Conservation (phyloP, 2,113 vertebrate species). For the Pelusios castaneus region DNA sequence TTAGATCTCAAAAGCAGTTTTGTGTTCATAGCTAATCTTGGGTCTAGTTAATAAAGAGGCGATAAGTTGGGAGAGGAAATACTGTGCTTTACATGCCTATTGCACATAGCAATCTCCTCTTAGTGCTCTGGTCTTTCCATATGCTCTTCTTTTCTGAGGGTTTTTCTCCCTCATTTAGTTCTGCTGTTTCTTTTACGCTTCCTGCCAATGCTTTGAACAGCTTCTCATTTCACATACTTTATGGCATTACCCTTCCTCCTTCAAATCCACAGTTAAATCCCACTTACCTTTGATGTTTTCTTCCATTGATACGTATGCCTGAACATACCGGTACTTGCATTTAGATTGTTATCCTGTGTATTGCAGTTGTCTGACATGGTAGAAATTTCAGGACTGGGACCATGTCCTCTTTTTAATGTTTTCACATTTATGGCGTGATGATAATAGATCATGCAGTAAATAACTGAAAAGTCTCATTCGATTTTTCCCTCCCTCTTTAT, state of each 20-base stretch:
- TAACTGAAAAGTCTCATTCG: slow-evolving; percentile 47
- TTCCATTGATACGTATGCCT: background rate
- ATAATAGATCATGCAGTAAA: slow-evolving; percentile 16
- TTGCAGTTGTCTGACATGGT: background rate
- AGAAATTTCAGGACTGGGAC: background rate
- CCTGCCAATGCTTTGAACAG: background rate
- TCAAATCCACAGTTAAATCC: background rate
- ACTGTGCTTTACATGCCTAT: background rate
- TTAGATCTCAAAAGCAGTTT: background rate
- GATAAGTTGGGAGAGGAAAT: background rate
- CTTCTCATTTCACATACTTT: background rate
- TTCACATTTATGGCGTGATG: background rate
- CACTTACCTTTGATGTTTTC: background rate
- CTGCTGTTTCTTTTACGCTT: background rate
- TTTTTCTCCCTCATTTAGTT: background rate
- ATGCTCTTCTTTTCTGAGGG: background rate
- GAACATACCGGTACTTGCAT: background rate
- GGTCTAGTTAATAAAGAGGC: background rate
- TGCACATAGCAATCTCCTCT: background rate
- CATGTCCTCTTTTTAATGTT: background rate
- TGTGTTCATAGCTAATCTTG: background rate
- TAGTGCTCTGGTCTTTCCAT: background rate
- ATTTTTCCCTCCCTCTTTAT: slow-evolving; percentile 24
- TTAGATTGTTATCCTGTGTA: background rate
- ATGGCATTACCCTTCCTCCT: background rate